Evolutionary conservation across 2,888 invertebrate species (phyloP), one percentile per base, ranked within the genome.

Genomic region (Aethes cnicana): DNA sequence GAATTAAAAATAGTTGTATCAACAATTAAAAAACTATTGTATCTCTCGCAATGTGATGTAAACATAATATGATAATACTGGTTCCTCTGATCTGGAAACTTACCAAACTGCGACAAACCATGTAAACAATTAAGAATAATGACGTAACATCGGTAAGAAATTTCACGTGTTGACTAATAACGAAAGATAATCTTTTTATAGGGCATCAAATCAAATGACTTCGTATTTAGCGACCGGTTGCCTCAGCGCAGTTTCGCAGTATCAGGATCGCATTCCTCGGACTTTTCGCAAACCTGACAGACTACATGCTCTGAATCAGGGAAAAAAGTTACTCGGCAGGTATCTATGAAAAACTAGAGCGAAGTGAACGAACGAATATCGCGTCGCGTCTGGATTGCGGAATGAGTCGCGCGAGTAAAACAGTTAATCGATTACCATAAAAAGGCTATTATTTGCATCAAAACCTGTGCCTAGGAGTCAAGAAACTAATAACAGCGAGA

Each of bases 401-500:
- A 50, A 25, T 21, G 11, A 50, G 43, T 9, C 4, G 39, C 17
- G 9, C 17, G 17, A 46, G 26, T 17, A 14, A 21, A 25, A 37
- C 52, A 37, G 52, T 52, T 39, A 46, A 14, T 25, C 20, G 16
- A 52, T 52, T 52, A 52, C 9, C 52, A 52, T 52, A 46, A 48
- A 35, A 48, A 32, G 21, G 32, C 47, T 32, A 37, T 52, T 36
- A 46, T 39, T 39, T 18, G 25, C 18, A 46, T 46, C 32, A 30
- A 46, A 44, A 46, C 32, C 16, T 46, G 50, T 25, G 39, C 25
- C 32, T 49, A 21, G 35, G 26, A 46, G 44, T 52, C 52, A 52
- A 52, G 32, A 32, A 39, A 39, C 44, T 52, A 46, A 44, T 52
- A 52, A 52, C 28, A 18, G 26, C 37, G 37, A 44, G 46, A 25